Evolutionary conservation across 1,140 invertebrate species (phyloP).

Genomic region (Asobara japonica): DNA sequence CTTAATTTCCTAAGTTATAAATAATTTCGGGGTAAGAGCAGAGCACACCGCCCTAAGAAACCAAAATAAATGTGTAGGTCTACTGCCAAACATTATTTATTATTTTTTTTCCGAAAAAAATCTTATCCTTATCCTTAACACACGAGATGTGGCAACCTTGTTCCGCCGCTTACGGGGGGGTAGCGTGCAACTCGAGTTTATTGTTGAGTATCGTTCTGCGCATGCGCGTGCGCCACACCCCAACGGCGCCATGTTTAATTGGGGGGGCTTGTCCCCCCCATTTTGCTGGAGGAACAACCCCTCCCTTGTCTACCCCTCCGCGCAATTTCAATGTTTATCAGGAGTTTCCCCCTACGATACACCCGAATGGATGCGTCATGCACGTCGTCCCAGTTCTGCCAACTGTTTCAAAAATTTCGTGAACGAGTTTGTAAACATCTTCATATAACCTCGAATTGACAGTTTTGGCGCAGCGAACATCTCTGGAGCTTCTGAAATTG

Average conservation of each 20-base stretch:
- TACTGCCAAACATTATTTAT: too few relatives aligned
- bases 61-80: too few relatives aligned
- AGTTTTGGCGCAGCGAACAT: background rate
- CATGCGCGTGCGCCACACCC: constrained; percentile 39
- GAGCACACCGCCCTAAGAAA: too few relatives aligned
- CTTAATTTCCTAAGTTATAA: too few relatives aligned
- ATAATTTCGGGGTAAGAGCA: too few relatives aligned
- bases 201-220: constrained; percentile 14
- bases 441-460: background rate
- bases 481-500: too few relatives aligned
- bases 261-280: background rate
- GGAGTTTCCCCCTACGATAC: background rate
- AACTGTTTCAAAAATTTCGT: background rate
- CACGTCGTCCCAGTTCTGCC: background rate
- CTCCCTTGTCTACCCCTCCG: background rate
- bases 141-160: too few relatives aligned
- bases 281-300: too few relatives aligned
- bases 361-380: background rate
- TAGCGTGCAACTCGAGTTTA: background rate
- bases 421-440: background rate
- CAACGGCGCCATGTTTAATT: constrained; percentile 33
- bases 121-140: too few relatives aligned
- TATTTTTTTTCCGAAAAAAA: too few relatives aligned
- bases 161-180: background rate
- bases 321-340: background rate